phyloP scores from a whole-genome alignment of 2,797 vertebrate species.

The Falco concolor region DNA sequence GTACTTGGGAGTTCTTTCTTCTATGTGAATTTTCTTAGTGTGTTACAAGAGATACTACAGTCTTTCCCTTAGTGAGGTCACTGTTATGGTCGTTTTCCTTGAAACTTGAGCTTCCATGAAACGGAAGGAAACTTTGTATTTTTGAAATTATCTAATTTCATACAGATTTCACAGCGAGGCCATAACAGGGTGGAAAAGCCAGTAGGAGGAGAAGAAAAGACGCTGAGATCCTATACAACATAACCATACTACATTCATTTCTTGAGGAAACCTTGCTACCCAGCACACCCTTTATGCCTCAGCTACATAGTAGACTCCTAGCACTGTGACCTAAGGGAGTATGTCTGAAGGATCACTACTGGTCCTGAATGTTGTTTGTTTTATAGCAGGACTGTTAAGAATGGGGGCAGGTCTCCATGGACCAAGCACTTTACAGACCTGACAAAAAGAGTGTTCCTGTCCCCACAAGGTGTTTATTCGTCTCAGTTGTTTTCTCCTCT shows the following conservation, averaged over 20 bases:
- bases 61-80: not conserved
- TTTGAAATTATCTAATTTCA: not conserved
- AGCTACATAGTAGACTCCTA: not conserved
- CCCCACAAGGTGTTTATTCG: not conserved
- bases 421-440: not conserved
- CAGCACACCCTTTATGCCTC: not conserved
- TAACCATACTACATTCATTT: not conserved
- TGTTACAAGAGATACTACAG: not conserved
- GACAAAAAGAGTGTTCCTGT: not conserved
- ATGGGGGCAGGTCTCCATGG: not conserved
- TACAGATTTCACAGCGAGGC: not conserved
- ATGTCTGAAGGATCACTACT: not conserved
- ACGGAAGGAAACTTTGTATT: not conserved
- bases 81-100: not conserved
- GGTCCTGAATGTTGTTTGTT: fast-evolving
- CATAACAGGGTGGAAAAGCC: not conserved
- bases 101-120: not conserved
- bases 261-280: not conserved
- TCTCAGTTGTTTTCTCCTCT: not conserved
- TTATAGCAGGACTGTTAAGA: not conserved
- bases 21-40: not conserved
- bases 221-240: not conserved
- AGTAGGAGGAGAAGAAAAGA: not conserved
- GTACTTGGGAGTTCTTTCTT: not conserved
- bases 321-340: not conserved